A percentile compares a stretch with the other conserved stretches of the same genome.
Conservation (phyloP, 2,888 invertebrate genomes). For the Aporophyla lueneburgensis region DNA sequence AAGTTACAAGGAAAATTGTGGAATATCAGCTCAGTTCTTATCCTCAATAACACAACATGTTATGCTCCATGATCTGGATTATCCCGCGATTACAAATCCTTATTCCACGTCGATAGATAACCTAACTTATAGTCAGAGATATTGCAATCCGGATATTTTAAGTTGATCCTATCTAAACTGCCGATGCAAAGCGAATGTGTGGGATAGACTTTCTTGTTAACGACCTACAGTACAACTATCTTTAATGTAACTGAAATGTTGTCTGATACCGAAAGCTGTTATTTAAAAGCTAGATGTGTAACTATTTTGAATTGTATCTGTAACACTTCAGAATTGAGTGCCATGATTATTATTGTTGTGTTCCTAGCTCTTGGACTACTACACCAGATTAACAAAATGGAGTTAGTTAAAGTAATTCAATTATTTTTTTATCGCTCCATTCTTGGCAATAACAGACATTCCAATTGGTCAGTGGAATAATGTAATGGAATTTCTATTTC, state of each 20-base stretch:
- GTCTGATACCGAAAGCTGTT: conserved; percentile 68
- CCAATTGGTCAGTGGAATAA: conserved; percentile 34
- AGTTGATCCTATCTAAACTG: conserved; percentile 81
- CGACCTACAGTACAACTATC: conserved; percentile 78
- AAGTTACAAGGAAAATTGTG: conserved; percentile 54
- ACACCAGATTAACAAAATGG: conserved; percentile 23
- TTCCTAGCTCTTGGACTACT: conserved; percentile 30
- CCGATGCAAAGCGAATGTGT: conserved; percentile 80
- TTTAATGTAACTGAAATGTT: conserved; percentile 77
- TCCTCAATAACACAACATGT: conserved; percentile 64
- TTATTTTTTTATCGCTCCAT: conserved; percentile 38
- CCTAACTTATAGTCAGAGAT: conserved; percentile 72
- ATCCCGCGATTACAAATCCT: conserved; percentile 79
- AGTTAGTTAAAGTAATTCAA: conserved; percentile 38
- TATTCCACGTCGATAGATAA: conserved; percentile 76
- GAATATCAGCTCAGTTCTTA: conserved; percentile 54
- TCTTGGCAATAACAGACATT: conserved; percentile 29
- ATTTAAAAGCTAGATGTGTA: conserved; percentile 55
- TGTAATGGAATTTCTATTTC: conserved; percentile 37
- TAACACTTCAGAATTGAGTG: conserved; percentile 23
- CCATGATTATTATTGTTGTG: conserved; percentile 33
- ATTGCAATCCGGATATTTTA: conserved; percentile 79
- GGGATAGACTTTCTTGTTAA: conserved; percentile 83
- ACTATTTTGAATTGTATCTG: conserved; percentile 48
- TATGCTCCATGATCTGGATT: conserved; percentile 77